Conservation (phyloP, 2,797 vertebrate species). For the Muscicapa comitata region DNA sequence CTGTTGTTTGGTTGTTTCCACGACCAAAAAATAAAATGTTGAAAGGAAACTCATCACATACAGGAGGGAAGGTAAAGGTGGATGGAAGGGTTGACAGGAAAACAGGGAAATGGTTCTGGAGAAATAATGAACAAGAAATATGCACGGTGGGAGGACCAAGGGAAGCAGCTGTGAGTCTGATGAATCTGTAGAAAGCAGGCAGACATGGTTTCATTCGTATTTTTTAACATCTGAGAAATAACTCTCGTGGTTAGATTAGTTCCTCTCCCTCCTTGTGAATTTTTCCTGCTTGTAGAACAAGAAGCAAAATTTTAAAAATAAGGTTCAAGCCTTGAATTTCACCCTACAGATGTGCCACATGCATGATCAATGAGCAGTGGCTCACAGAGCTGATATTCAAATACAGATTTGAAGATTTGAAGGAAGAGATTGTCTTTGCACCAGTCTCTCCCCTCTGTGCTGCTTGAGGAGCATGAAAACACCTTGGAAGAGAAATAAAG, state of each 20-base stretch:
- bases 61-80: background rate
- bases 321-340: background rate
- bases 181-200: background rate
- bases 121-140: background rate
- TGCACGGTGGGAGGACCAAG: accelerated
- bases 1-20: background rate
- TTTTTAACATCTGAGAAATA: background rate
- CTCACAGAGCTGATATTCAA: background rate
- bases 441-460: background rate
- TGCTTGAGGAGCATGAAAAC: background rate
- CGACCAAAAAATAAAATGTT: background rate
- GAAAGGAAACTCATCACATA: background rate
- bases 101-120: background rate
- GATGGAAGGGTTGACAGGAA: background rate
- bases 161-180: background rate
- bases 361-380: background rate
- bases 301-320: background rate
- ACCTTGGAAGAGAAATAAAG: background rate
- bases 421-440: background rate
- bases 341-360: background rate
- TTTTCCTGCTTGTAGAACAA: background rate
- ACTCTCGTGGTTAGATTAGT: background rate
- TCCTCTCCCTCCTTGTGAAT: background rate
- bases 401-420: background rate
- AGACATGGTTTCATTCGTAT: background rate